Base-by-base conservation (phyloP, 1,140 invertebrate species). In the Cydia strobilella region DNA sequence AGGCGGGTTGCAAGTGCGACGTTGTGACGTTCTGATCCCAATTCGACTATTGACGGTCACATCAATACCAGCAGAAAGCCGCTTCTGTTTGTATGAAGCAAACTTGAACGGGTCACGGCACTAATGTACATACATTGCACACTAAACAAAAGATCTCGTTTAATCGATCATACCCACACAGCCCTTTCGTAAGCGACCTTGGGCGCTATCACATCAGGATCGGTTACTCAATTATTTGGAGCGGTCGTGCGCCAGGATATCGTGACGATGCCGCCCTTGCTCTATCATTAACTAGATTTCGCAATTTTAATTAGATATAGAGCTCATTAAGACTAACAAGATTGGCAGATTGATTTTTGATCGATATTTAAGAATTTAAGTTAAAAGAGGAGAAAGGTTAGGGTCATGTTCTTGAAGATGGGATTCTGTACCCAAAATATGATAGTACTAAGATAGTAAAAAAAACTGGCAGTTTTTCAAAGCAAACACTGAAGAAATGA, bases 301-400 rank as follows among this genome's bases (percentile, higher is more conserved):
- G 65, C 65, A 69, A 69, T 35, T 35, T 69, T 69, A 69, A 69
- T 69, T 69, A 35, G n/a, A 66, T 66, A 31, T 69, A 66, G 63
- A 18, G 31, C 31, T 69, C 15, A 35, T 69, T 69, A 69, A 35
- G 54, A 59, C 2, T 59, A 59, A 23, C 54, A 18, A 59, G 20
- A 23, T 10, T 23, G 54, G 20, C 54, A 59, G 20, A 59, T 59
- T 12, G 54, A 59, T 59, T 59, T 59, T 59, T 23, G 20, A 59
- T 59, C 54, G 54, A 23, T 59, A 59, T 59, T 59, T 59, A 23
- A 59, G 20, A 23, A 59, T n/a, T 10, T 10, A 23, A 20, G 54
- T 54, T 54, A n/a, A 54, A 18, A n/a, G 15, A 18, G n/a, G 4
- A 54, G 4, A 48, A 15, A 15, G 15, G 45, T 48, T 42, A 42